Base-by-base conservation (phyloP, 2,113 vertebrate genomes). In the Gavialis gangeticus region DNA sequence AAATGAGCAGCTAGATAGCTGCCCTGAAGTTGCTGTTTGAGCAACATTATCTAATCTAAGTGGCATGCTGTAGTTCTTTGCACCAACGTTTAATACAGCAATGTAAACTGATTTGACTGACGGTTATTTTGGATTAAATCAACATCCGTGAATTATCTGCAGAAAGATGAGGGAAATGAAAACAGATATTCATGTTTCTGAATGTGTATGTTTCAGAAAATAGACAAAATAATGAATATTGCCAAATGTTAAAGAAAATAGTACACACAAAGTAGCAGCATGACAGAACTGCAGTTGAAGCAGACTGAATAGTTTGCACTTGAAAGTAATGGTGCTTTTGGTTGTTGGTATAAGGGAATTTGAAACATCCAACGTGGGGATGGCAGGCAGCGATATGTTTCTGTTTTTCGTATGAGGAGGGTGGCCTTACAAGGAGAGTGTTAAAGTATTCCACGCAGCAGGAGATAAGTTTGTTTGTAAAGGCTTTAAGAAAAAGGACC, bases 61-160 rank as follows among this genome's bases (percentile, higher is more conserved):
- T 84, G 92, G 84, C 85, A 46, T 5, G 64, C 85, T 28, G 75
- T 59, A 75, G 91, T 46, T 5, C 22, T 92, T 0, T 79, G 78
- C 89, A 24, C 75, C 4, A 30, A 85, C 84, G 3, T 13, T 88
- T 88, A 78, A 78, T 55, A 84, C 86, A 56, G 92, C 85, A 34
- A 67, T 6, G 55, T 84, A 83, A 78, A 82, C 91, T 64, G 91
- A 87, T 90, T 90, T 85, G 95, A 91, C 91, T 92, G 92, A 21
- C 91, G 93, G 82, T 84, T 2, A 92, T 96, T 94, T 92, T 89
- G 93, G 64, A 27, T 95, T 94, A 59, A 59, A 87, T 88, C 93
- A 93, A 95, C 91, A 73, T 91, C 66, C 25, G n/a, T 86, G 96
- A 73, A 46, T 92, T 92, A 84, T 78, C 93, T 91, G 93, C 87